phyloP scores from a whole-genome alignment of 2,113 vertebrate species.

The Formicarius rufipectus region DNA sequence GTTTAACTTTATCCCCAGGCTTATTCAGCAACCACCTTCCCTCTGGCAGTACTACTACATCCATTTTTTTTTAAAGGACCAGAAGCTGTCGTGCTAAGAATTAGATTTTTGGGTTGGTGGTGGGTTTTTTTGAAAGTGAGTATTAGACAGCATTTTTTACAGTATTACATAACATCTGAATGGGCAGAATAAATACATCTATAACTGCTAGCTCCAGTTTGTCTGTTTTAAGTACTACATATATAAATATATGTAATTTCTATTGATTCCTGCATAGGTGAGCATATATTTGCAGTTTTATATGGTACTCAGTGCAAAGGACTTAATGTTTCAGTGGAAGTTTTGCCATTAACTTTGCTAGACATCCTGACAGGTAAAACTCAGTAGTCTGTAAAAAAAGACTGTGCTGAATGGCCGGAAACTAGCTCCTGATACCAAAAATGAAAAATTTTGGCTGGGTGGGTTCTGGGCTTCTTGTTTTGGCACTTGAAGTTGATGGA shows the following conservation, averaged over 20 bases:
- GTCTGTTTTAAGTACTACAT: not conserved
- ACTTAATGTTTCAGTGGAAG: not conserved
- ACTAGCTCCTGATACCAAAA: not conserved
- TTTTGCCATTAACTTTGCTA: not conserved
- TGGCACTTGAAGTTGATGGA: not conserved
- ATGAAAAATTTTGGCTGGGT: not conserved
- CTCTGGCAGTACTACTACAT: slow-evolving; percentile 15
- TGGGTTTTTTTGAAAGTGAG: not conserved
- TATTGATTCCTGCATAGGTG: not conserved
- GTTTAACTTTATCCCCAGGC: slow-evolving; percentile 38
- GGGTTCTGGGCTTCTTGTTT: not conserved
- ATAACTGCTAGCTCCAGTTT: not conserved
- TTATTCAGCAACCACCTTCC: slow-evolving; percentile 36
- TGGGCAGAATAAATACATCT: not conserved
- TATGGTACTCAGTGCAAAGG: not conserved
- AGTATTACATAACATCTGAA: slow-evolving; percentile 36
- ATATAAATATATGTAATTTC: not conserved
- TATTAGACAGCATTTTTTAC: slow-evolving; percentile 56
- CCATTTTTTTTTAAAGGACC: slow-evolving; percentile 44
- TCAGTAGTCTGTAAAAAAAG: not conserved
- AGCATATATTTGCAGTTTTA: not conserved
- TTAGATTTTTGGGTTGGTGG: slow-evolving; percentile 50
- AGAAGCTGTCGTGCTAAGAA: slow-evolving; percentile 62
- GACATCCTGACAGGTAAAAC: not conserved
- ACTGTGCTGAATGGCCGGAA: not conserved